Conservation (phyloP, 2,888 invertebrate genomes). For the Tryphoninae sp. region DNA sequence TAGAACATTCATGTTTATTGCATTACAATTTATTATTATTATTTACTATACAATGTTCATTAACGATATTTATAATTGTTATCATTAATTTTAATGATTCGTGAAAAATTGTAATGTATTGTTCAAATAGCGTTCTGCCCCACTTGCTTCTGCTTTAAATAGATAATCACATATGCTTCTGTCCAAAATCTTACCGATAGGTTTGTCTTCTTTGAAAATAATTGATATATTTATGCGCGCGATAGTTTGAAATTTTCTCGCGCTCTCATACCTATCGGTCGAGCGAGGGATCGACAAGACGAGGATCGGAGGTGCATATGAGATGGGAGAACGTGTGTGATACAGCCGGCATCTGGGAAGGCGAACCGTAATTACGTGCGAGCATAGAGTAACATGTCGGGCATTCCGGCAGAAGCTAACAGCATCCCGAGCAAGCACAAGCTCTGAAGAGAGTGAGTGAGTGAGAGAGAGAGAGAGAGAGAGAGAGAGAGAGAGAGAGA, state of each 20-base stretch:
- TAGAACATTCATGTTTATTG: no score
- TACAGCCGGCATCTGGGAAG: constrained; percentile 69
- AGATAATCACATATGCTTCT: no score
- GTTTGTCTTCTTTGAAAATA: no score
- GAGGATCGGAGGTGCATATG: background rate
- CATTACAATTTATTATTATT: no score
- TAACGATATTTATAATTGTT: no score
- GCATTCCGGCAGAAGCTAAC: constrained; percentile 75
- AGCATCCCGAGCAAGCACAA: constrained; percentile 50
- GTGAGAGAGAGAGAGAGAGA: constrained; percentile 31
- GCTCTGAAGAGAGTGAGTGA: constrained; percentile 13
- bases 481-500: constrained; percentile 32
- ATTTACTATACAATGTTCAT: no score
- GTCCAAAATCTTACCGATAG: no score
- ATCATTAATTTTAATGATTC: no score
- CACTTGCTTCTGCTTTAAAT: no score
- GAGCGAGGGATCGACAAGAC: background rate
- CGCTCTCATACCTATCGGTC: background rate
- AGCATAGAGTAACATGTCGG: constrained; percentile 78
- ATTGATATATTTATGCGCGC: no score
- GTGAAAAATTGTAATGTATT: no score
- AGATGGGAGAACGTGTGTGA: constrained; percentile 10
- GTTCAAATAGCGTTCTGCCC: no score
- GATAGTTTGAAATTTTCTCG: background rate
- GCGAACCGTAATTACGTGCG: constrained; percentile 76